phyloP scores from a whole-genome alignment of 2,113 vertebrate genomes.

The Columbina picui region DNA sequence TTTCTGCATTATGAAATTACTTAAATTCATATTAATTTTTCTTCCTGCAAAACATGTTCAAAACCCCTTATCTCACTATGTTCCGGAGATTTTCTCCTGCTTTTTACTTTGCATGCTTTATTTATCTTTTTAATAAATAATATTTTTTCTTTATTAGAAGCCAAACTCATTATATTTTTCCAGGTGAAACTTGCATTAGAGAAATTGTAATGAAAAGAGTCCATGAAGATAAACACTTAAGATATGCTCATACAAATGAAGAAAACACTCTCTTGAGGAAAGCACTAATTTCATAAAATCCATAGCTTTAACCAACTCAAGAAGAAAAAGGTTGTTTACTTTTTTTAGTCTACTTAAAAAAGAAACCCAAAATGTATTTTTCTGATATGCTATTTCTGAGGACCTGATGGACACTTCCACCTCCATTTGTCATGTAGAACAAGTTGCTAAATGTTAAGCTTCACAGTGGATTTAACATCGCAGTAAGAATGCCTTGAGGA shows the following conservation, averaged over 20 bases:
- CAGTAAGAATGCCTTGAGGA: constrained; percentile 16
- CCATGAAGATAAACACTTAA: constrained; percentile 5
- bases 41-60: neutral
- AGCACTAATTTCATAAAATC: neutral
- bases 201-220: neutral
- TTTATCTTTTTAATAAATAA: neutral
- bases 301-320: neutral
- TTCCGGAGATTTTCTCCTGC: neutral
- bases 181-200: neutral
- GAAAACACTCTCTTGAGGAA: neutral
- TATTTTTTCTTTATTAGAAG: neutral
- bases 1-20: neutral
- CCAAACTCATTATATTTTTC: neutral
- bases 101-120: neutral
- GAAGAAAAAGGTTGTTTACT: neutral
- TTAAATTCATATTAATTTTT: neutral
- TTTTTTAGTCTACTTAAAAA: neutral
- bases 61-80: neutral
- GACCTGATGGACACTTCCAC: neutral
- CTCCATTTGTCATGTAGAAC: neutral
- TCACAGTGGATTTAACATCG: constrained; percentile 30
- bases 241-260: neutral
- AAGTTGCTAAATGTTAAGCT: constrained; percentile 26
- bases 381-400: neutral
- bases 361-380: neutral